Conservation (phyloP, 2,113 vertebrate genomes). For the Eptesicus fuscus region DNA sequence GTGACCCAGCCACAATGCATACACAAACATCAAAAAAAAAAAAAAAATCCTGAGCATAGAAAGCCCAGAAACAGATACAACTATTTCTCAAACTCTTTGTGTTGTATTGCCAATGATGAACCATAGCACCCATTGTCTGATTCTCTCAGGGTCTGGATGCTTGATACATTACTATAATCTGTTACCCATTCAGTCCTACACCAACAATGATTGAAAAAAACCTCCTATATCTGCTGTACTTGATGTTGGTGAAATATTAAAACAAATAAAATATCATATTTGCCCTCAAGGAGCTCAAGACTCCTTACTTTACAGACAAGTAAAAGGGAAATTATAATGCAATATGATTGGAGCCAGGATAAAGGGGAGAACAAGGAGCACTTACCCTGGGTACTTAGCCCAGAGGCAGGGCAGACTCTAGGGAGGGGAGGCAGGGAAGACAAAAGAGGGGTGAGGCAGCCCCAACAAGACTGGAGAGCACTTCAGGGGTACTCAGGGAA, state of each 20-base stretch:
- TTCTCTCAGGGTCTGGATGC: not conserved
- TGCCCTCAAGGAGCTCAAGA: not conserved
- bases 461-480: not conserved
- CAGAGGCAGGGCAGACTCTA: not conserved
- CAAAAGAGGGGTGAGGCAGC: not conserved
- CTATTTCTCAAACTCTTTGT: not conserved
- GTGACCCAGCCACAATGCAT: not conserved
- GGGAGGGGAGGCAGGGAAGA: not conserved
- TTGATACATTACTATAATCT: not conserved
- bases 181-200: not conserved
- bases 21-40: not conserved
- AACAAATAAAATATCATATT: not conserved
- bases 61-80: not conserved
- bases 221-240: not conserved
- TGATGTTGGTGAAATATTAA: not conserved
- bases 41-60: not conserved
- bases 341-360: not conserved
- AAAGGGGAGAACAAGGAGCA: not conserved
- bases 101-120: not conserved
- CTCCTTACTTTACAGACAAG: not conserved
- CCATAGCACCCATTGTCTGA: not conserved
- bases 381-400: not conserved
- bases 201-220: not conserved
- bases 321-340: not conserved
- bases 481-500: not conserved